phyloP scores from a whole-genome alignment of 2,888 invertebrate species.

The Saturnia japonica region DNA sequence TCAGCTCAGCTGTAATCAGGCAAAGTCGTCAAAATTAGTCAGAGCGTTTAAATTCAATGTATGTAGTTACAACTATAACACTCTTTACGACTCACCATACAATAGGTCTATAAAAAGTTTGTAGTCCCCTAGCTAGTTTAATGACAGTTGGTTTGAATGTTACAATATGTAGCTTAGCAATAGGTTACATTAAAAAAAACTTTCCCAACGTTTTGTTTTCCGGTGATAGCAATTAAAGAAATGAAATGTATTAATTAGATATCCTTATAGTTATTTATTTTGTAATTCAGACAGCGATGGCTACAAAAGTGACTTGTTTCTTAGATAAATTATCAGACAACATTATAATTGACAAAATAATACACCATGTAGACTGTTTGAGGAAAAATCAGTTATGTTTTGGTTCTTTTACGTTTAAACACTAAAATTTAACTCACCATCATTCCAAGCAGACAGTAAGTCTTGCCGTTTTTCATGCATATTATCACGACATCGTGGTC shows the following conservation, averaged over 20 bases:
- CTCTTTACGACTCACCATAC: background rate
- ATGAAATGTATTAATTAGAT: background rate
- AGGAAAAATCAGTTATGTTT: background rate
- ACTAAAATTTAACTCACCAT: constrained; percentile 61
- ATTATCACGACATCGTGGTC: constrained; percentile 69
- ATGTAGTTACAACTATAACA: background rate
- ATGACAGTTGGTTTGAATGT: background rate
- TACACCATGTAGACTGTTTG: background rate
- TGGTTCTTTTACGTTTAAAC: background rate
- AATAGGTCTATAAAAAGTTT: background rate
- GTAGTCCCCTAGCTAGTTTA: background rate
- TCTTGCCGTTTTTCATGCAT: constrained; percentile 68
- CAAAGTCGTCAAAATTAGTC: background rate
- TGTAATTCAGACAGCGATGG: background rate
- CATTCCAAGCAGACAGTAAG: constrained; percentile 68
- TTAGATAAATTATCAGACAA: background rate
- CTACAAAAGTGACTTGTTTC: background rate
- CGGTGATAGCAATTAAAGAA: background rate
- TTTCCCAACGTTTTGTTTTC: too few species aligned
- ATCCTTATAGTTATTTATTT: background rate
- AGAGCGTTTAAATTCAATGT: constrained; percentile 8
- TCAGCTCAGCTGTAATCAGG: background rate
- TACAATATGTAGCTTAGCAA: background rate
- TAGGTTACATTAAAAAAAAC: background rate
- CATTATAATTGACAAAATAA: too few species aligned